A percentile compares a stretch with the other conserved stretches of the same genome.
These are phyloP conservation scores for Sebastes miniatus DNA, from an alignment of 2,797 vertebrate genomes.

Conservation along the genomic window DNA sequence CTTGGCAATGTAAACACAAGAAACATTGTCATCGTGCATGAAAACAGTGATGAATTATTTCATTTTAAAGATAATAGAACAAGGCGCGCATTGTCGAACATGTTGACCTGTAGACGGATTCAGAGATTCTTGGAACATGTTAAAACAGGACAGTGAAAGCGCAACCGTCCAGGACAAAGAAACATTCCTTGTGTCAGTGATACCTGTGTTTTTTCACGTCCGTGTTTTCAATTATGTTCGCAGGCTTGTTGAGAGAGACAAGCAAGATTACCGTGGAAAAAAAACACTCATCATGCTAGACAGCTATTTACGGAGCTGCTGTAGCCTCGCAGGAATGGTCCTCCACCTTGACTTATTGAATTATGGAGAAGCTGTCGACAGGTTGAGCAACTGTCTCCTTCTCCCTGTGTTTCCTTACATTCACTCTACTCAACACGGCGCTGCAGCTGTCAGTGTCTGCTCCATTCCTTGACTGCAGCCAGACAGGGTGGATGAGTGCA, in stretches of 20 bases:
- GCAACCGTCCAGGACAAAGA: constrained; percentile 70
- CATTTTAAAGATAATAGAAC: constrained; percentile 64
- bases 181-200: constrained; percentile 79
- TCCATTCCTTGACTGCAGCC: constrained; percentile 66
- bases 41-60: constrained; percentile 63
- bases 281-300: constrained; percentile 64
- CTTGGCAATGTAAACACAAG: constrained; percentile 47
- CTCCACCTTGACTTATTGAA: constrained; percentile 81
- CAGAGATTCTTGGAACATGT: constrained; percentile 79
- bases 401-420: constrained; percentile 71
- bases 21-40: constrained; percentile 44
- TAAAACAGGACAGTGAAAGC: constrained; percentile 74
- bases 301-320: constrained; percentile 76
- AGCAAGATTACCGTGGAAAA: constrained; percentile 70
- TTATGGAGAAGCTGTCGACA: constrained; percentile 79
- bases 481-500: constrained; percentile 68
- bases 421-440: constrained; percentile 71
- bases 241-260: constrained; percentile 79
- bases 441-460: constrained; percentile 73
- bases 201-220: constrained; percentile 75
- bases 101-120: constrained; percentile 70
- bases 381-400: constrained; percentile 77
- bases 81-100: constrained; percentile 64
- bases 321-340: constrained; percentile 70
- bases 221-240: constrained; percentile 78